phyloP scores from a whole-genome alignment of 2,888 invertebrate species.

The Agriopis marginaria region DNA sequence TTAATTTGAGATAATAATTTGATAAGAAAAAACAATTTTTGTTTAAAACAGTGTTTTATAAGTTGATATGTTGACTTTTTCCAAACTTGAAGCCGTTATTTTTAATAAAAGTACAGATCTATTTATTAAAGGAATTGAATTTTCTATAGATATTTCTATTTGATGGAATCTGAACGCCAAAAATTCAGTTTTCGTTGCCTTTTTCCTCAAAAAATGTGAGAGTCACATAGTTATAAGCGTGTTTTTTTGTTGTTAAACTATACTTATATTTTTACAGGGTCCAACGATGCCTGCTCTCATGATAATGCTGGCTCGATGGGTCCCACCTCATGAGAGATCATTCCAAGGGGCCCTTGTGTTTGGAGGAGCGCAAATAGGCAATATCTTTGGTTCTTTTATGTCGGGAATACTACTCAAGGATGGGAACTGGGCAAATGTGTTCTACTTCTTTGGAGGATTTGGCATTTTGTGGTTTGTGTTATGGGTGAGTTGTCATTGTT shows the following conservation, averaged over 20 bases:
- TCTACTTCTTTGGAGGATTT: slow-evolving; percentile 86
- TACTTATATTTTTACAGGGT: slow-evolving; percentile 77
- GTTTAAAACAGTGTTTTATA: no score
- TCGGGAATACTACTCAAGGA: slow-evolving; percentile 81
- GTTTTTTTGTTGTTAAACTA: neutral
- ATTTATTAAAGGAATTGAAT: no score
- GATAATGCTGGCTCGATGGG: slow-evolving; percentile 87
- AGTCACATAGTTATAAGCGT: no score
- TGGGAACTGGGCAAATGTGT: slow-evolving; percentile 85
- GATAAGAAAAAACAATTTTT: no score
- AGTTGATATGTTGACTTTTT: no score
- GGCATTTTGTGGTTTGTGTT: slow-evolving; percentile 84
- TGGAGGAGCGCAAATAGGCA: slow-evolving; percentile 86
- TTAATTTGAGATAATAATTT: no score
- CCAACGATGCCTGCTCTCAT: slow-evolving; percentile 91
- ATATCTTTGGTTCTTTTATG: slow-evolving; percentile 84
- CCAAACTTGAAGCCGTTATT: no score
- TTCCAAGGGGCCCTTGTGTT: slow-evolving; percentile 87
- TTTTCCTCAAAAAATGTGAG: no score
- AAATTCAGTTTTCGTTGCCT: no score
- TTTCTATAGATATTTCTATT: no score
- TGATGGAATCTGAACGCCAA: no score
- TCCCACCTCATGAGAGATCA: slow-evolving; percentile 86
- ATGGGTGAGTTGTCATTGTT: slow-evolving; percentile 71
- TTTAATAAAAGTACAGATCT: no score